Conservation (phyloP, 1,140 invertebrate genomes). For the Drosophila pseudoobscura region DNA sequence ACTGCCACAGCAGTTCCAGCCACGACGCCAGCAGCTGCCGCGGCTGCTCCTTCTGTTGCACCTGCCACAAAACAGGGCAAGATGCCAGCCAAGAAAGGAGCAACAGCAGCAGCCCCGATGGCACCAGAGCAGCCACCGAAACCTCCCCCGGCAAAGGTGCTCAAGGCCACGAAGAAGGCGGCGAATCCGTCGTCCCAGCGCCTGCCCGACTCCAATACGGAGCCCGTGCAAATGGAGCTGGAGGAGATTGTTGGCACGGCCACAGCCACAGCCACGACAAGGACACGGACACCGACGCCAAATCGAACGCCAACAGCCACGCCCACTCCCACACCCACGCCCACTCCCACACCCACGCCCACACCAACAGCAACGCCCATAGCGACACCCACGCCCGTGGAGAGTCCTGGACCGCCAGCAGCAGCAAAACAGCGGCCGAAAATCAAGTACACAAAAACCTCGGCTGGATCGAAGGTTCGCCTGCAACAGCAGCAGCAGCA, state of each 20-base stretch:
- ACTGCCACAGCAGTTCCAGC: background rate
- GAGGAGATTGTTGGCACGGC: slow-evolving; percentile 64
- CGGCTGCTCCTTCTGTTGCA: slow-evolving; percentile 1
- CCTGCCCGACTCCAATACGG: slow-evolving; percentile 68
- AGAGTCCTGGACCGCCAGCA: background rate
- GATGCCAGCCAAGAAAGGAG: slow-evolving; percentile 22
- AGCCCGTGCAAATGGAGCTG: slow-evolving; percentile 75
- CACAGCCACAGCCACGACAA: slow-evolving; percentile 9
- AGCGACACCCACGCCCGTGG: background rate
- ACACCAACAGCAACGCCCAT: background rate
- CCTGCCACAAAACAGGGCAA: slow-evolving; percentile 15
- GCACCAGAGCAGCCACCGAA: slow-evolving; percentile 21
- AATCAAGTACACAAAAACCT: slow-evolving; percentile 66
- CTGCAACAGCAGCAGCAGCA: slow-evolving; percentile 42
- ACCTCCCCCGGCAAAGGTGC: background rate
- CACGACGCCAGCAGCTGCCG: background rate
- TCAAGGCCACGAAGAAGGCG: slow-evolving; percentile 25
- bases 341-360: slow-evolving; percentile 1
- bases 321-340: slow-evolving; percentile 22
- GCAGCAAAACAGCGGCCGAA: slow-evolving; percentile 60
- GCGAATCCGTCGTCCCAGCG: background rate
- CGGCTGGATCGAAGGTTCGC: slow-evolving; percentile 56
- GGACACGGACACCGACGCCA: slow-evolving; percentile 6
- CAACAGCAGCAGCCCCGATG: slow-evolving; percentile 9
- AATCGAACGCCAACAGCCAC: slow-evolving; percentile 19